phyloP scores from a whole-genome alignment of 2,888 invertebrate species.

The Labia minor region DNA sequence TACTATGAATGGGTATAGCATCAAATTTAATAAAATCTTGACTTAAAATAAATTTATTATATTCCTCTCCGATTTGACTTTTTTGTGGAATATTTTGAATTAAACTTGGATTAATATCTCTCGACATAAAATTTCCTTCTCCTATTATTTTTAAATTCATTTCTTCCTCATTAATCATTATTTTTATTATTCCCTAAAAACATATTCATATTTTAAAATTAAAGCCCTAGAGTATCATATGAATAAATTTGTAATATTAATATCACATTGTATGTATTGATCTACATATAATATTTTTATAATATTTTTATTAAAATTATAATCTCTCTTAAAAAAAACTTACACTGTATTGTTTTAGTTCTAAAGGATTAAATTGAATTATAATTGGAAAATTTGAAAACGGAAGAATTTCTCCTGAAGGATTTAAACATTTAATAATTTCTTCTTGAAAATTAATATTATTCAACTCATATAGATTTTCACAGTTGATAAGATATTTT shows the following conservation, averaged over 20 bases:
- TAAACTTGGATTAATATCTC: constrained; percentile 20
- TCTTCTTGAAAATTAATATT: constrained; percentile 30
- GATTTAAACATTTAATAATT: constrained; percentile 35
- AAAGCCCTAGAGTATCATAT: too few species aligned
- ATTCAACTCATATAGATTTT: constrained; percentile 30
- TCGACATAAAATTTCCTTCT: constrained; percentile 23
- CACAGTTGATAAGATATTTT: constrained; percentile 31
- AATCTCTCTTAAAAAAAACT: too few species aligned
- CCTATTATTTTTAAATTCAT: constrained; percentile 26
- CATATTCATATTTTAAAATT: neutral
- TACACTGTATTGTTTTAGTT: constrained; percentile 33
- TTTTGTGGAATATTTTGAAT: constrained; percentile 35
- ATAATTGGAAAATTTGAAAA: constrained; percentile 32
- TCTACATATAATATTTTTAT: too few species aligned
- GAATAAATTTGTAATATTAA: too few species aligned
- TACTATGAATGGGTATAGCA: neutral
- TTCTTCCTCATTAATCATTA: constrained; percentile 24
- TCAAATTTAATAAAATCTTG: neutral
- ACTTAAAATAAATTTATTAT: neutral
- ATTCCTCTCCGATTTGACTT: constrained; percentile 30
- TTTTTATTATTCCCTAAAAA: constrained; percentile 23
- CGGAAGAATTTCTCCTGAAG: constrained; percentile 31
- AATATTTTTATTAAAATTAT: neutral
- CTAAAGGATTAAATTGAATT: constrained; percentile 37
- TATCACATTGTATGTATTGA: too few species aligned